Evolutionary conservation across 2,797 vertebrate species (phyloP).

Genomic region (Paramormyrops hopkinsi): DNA sequence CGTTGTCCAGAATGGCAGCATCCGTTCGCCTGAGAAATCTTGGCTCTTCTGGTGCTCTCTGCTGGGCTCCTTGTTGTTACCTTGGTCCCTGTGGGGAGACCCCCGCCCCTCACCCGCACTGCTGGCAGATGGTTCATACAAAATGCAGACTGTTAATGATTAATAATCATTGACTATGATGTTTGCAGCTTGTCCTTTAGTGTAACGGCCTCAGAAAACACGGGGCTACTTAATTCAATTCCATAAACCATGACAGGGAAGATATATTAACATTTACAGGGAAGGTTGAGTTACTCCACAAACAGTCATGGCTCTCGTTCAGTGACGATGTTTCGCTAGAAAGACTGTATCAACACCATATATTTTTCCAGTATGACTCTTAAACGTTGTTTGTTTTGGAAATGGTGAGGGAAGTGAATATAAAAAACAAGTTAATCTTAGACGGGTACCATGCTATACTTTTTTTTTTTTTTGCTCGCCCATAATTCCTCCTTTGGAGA

Average conservation of each 20-base stretch:
- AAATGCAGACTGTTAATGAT: not conserved
- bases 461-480: constrained; percentile 39
- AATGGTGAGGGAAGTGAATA: constrained; percentile 58
- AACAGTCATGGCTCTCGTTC: constrained; percentile 27
- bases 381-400: constrained; percentile 67
- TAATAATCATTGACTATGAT: not conserved
- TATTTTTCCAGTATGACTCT: constrained; percentile 61
- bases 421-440: constrained; percentile 67
- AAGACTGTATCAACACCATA: constrained; percentile 29
- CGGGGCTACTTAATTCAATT: constrained; percentile 6
- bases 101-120: not conserved
- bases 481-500: constrained; percentile 52
- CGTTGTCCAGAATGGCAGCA: not conserved
- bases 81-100: not conserved
- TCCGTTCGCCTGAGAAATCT: not conserved
- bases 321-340: constrained; percentile 24
- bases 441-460: constrained; percentile 61
- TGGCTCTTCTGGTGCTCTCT: not conserved
- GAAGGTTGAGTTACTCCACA: constrained; percentile 28
- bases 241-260: not conserved
- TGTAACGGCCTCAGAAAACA: not conserved
- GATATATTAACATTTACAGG: constrained; percentile 18
- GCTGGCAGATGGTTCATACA: not conserved
- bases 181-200: not conserved
- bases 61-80: not conserved